Evolutionary conservation across 2,797 vertebrate genomes (phyloP), one percentile per base, ranked within the genome.

Genomic region (Ctenosaura bakeri): DNA sequence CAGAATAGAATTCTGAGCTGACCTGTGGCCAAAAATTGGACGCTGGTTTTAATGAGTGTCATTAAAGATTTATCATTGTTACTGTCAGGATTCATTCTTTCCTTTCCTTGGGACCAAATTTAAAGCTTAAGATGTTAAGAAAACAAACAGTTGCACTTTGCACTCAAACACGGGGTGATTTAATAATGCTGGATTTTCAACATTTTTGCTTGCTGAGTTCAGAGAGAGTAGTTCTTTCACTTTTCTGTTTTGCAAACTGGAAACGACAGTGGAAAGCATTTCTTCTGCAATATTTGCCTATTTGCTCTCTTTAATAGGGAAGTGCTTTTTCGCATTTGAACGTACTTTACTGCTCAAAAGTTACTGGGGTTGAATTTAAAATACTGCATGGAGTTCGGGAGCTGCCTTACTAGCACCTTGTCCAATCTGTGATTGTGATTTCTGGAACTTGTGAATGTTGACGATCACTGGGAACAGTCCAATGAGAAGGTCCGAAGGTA

Each of bases 1-100:
- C 94, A 93, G 93, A 96, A 95, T 91, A 93, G 88, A 96, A 96
- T 95, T 97, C 93, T 73, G 90, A 90, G 90, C 94, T 92, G 90
- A 95, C 86, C 69, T 89, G 83, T 92, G 88, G 64, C 22, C 4
- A 94, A 95, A 97, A 95, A 92, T 94, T 86, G 80, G 95, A 92
- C 92, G 94, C 77, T 87, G 62, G 90, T 91, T 96, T 96, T 95
- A 95, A 95, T 93, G 91, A 96, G 93, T 88, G 85, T 85, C 76
- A 92, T 95, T 95, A 96, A 94, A 95, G 89, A 95, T 92, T 89
- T 91, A 84, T 88, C 85, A 94, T 89, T 94, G 89, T 95, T 93
- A 95, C 92, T 95, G 94, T 89, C 59, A 95, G 86, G 86, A 95
- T 94, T 95, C 93, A 95, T 95, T 95, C 91, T 93, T 94, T 86